Evolutionary conservation across 2,888 invertebrate species (phyloP).

Genomic region (Rhopalosiphum nymphaeae): DNA sequence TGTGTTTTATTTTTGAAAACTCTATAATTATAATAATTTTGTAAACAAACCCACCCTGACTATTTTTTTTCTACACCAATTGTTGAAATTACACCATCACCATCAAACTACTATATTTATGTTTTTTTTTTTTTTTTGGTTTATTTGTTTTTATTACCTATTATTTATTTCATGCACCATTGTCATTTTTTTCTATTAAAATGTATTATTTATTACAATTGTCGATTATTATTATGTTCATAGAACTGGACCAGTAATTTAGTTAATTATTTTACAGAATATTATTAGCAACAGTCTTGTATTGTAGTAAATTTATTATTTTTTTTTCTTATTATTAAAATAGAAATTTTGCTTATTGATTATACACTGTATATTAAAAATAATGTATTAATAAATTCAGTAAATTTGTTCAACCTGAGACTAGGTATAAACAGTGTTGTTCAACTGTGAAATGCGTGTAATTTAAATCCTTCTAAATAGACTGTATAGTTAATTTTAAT

Average conservation of each 20-base stretch:
- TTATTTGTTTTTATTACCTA: conserved; percentile 17
- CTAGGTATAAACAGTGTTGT: not conserved
- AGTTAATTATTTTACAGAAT: not conserved
- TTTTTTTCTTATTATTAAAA: not conserved
- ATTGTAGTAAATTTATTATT: not conserved
- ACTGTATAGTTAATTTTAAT: conserved; percentile 36
- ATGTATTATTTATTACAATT: conserved; percentile 23
- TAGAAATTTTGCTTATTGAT: not conserved
- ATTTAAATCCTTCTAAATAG: not conserved
- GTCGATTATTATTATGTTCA: conserved; percentile 7
- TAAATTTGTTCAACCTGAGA: conserved; percentile 2
- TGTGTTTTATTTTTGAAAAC: conserved; percentile 52
- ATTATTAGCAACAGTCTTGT: not conserved
- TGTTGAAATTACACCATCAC: conserved; percentile 1
- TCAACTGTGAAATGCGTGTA: not conserved
- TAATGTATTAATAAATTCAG: not conserved
- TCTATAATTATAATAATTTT: conserved; percentile 7
- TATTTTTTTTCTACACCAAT: conserved; percentile 27
- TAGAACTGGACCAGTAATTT: conserved; percentile 32
- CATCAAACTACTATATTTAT: not conserved
- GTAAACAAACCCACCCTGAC: not conserved
- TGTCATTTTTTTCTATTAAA: not conserved
- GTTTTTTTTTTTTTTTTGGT: not conserved
- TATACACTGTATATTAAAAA: not conserved
- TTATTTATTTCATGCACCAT: conserved; percentile 40